Evolutionary conservation across 2,797 vertebrate species (phyloP).

Genomic region (Microchirus variegatus): DNA sequence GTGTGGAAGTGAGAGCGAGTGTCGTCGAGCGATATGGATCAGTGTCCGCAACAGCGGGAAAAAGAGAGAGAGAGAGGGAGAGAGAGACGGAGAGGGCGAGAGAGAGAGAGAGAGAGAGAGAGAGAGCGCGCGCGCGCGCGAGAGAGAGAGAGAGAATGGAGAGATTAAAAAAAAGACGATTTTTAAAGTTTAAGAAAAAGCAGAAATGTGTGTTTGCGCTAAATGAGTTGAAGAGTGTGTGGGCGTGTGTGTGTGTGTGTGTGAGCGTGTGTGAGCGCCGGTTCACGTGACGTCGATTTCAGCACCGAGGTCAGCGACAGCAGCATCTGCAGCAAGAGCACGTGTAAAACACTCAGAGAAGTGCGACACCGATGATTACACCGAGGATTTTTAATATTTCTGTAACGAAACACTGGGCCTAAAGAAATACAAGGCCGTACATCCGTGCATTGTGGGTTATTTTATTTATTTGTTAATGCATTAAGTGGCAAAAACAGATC

Average conservation of each 20-base stretch:
- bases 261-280: conserved; percentile 48
- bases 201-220: conserved; percentile 49
- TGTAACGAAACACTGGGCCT: too few species aligned
- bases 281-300: conserved; percentile 77
- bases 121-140: background rate
- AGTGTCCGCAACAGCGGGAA: conserved; percentile 3
- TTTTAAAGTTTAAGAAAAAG: conserved; percentile 1
- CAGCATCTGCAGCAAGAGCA: too few species aligned
- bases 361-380: too few species aligned
- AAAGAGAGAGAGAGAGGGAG: background rate
- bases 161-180: background rate
- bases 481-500: conserved; percentile 14
- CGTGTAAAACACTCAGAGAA: too few species aligned
- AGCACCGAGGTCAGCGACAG: conserved; percentile 84
- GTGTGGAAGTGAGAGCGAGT: conserved; percentile 11
- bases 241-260: background rate
- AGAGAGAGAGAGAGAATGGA: background rate
- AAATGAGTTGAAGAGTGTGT: conserved; percentile 47
- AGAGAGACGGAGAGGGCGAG: background rate
- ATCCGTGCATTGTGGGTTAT: too few species aligned
- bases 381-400: too few species aligned
- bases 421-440: too few species aligned
- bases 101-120: background rate
- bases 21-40: conserved; percentile 17
- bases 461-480: background rate